Evolutionary conservation across 1,140 invertebrate species (phyloP).

Genomic region (Panagrolaimus sp.): DNA sequence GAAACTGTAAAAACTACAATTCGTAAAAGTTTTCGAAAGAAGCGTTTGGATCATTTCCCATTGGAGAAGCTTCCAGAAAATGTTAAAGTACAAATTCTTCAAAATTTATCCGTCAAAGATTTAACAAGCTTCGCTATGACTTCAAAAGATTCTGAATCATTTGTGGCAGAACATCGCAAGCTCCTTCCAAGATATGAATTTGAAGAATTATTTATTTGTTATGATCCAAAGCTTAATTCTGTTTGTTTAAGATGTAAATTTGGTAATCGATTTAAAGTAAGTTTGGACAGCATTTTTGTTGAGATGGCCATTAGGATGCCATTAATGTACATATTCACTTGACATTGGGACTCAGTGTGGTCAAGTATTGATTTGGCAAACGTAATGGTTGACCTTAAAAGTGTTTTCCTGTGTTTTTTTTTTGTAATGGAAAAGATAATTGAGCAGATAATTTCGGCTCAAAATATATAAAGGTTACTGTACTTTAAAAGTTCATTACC

Average conservation of each 20-base stretch:
- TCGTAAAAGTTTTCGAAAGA: no score
- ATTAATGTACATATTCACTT: no score
- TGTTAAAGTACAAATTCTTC: not conserved
- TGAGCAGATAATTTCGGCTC: not conserved
- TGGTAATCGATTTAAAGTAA: no score
- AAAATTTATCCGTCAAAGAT: not conserved
- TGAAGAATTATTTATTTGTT: not conserved
- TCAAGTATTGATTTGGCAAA: no score
- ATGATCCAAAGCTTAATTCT: not conserved
- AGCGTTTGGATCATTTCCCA: not conserved
- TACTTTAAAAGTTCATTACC: no score
- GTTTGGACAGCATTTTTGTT: no score
- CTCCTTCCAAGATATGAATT: not conserved
- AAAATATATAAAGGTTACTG: no score
- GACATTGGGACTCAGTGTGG: no score
- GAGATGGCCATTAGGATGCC: no score
- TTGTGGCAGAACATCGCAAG: not conserved
- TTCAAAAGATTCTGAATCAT: not conserved
- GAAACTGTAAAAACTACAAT: no score
- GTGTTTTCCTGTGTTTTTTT: no score
- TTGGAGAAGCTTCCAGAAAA: not conserved
- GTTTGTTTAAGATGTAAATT: not conserved
- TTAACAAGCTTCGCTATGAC: not conserved
- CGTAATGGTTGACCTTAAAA: no score
- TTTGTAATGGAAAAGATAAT: not conserved